Base-by-base conservation (phyloP, 2,113 vertebrate genomes). In the Stegastes partitus region DNA sequence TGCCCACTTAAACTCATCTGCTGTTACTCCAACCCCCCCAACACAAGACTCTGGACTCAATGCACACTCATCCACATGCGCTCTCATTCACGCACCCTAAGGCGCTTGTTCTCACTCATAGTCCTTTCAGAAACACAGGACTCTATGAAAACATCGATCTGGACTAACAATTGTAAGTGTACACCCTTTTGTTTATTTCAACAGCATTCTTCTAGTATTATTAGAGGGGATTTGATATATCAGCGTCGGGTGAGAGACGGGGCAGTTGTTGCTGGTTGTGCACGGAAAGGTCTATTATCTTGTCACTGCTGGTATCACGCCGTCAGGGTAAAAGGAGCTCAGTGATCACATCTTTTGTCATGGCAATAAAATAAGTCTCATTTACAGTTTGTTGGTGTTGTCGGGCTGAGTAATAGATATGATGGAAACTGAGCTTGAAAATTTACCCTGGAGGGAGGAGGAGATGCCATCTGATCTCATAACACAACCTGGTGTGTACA, bases 161-260 rank as follows among this genome's bases (percentile, higher is more conserved):
- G 82, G 66, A 80, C 50, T 51, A 65, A 63, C 31, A 67, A 82
- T 39, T 77, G 87, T 90, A 84, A 87, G 82, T 85, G 51, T 2
- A 75, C 57, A 84, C 55, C 25, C 47, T 69, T 81, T 81, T 77
- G 25, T 85, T 73, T 67, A 31, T 18, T 56, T 75, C 7, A 61
- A 9, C 4, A 1, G 12, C 26, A 54, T 69, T 86, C 39, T 59
- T 77, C 11, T 18, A 14, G 19, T n/a, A 39, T 81, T 70, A 66
- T 79, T 71, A 71, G 23, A 42, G 0, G 37, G 59, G 14, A 81
- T 79, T 18, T 67, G 15, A 81, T 76, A 61, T 18, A 12, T 45
- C 59, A 57, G 1, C 58, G 49, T 25, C 21, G 22, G 55, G n/a
- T n/a, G 14, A 21, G 53, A 67, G 50, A 50, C 19, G 39, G 21